Evolutionary conservation across 2,888 invertebrate genomes (phyloP).

Genomic region (Argynnis bischoffii): DNA sequence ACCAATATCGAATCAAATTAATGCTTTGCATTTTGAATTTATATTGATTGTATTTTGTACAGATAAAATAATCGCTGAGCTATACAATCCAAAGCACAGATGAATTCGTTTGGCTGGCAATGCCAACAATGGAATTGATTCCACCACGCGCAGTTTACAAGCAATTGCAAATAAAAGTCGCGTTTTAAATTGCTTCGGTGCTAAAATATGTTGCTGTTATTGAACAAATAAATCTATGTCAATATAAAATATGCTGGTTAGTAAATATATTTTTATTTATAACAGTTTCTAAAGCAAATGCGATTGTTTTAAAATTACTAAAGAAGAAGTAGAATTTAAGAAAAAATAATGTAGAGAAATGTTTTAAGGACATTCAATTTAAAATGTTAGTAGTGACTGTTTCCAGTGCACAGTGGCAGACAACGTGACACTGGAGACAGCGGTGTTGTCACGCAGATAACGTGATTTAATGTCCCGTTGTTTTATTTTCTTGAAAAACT

Average conservation of each 20-base stretch:
- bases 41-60: conserved; percentile 7
- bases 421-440: conserved; percentile 33
- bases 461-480: conserved; percentile 32
- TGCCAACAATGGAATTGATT: conserved; percentile 55
- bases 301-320: no score
- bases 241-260: conserved; percentile 7
- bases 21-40: not conserved
- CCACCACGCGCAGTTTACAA: conserved; percentile 62
- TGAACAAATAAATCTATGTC: conserved; percentile 40
- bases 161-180: conserved; percentile 58
- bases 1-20: not conserved
- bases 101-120: conserved; percentile 48
- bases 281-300: not conserved
- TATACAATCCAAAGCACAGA: conserved; percentile 43
- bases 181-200: conserved; percentile 60
- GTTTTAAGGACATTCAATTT: conserved; percentile 7
- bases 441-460: conserved; percentile 26
- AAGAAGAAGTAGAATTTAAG: no score
- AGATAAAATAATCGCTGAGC: conserved; percentile 34
- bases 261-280: not conserved
- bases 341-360: no score
- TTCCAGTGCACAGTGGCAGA: conserved; percentile 28
- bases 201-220: conserved; percentile 48
- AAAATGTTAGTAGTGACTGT: conserved; percentile 26
- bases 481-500: conserved; percentile 26